Evolutionary conservation across 1,140 invertebrate species (phyloP).

Genomic region (Panagrolaimus sp.): DNA sequence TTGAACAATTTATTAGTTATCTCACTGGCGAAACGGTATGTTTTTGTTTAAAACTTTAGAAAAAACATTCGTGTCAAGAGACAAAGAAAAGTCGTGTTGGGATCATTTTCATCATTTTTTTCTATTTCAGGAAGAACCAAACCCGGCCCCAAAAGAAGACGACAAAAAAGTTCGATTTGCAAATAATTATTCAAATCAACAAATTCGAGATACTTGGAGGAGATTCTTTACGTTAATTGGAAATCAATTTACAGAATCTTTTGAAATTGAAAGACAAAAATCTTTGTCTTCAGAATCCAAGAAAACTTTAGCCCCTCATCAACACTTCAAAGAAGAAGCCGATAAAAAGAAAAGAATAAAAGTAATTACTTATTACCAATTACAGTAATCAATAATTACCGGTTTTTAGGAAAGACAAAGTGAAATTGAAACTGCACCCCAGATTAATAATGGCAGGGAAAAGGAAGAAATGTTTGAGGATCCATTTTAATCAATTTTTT

Average conservation of each 20-base stretch:
- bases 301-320: constrained; percentile 37
- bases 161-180: constrained; percentile 42
- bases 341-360: constrained; percentile 30
- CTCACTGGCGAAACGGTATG: constrained; percentile 37
- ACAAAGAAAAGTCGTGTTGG: not conserved
- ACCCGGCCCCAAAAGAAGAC: constrained; percentile 25
- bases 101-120: too few relatives aligned
- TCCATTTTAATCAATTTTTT: constrained; percentile 33
- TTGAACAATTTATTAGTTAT: constrained; percentile 44
- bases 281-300: constrained; percentile 34
- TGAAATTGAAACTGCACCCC: constrained; percentile 24
- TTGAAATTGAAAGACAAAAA: constrained; percentile 40
- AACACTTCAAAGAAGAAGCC: constrained; percentile 35
- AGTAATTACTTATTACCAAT: constrained; percentile 3
- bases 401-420: constrained; percentile 33
- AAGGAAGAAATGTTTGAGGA: constrained; percentile 39
- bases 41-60: constrained; percentile 17
- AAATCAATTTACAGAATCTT: constrained; percentile 34
- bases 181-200: constrained; percentile 33
- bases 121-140: constrained; percentile 23
- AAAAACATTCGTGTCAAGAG: not conserved
- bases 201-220: constrained; percentile 32
- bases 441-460: constrained; percentile 1
- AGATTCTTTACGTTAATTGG: constrained; percentile 33
- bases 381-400: not conserved